Base-by-base conservation (phyloP, 2,888 invertebrate species). In the Ochropleura plecta region DNA sequence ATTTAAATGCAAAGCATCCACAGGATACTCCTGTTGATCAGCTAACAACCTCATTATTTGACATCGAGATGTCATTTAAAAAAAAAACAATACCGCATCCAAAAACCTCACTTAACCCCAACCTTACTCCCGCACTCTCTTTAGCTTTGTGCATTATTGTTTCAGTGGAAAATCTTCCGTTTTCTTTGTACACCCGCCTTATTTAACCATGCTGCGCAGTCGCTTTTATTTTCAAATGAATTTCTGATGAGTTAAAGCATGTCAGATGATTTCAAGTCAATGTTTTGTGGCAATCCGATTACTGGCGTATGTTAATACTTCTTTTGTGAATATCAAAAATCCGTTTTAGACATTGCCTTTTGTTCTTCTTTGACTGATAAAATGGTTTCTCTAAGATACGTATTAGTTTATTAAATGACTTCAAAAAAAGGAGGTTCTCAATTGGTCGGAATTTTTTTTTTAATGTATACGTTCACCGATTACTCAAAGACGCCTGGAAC, bases 81-180 rank as follows among this genome's bases (percentile, higher is more conserved):
- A 14, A 8, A 53, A 59, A 42, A 55, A 55, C 9, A 20, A 53
- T 76, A 57, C 76, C 86, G 10, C 63, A 76, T 86, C 74, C 76
- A 70, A 53, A 20, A 20, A 16, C 9, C 2, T 20, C 12, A 14
- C 9, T 4, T 48, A 1, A 3, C 18, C 20, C 18, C 5, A 42
- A 30, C 12, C 40, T 71, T 20, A n/a, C n/a, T 65, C 48, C 55
- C 69, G 75, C 78, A 75, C 78, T 83, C 65, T 73, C 73, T 79
- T 81, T 77, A 88, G 88, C 91, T 88, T 87, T 90, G 88, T 88
- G 90, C 90, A 91, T 91, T 91, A 92, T 90, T 90, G 90, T 91
- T 90, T 91, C 88, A 86, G 81, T 78, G 85, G 76, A 73, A 88
- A 91, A 91, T 89, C 87, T 87, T 84, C 85, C 86, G 74, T 87